Base-by-base conservation (phyloP, 2,113 vertebrate species). In the Microcebus lehilahytsara region DNA sequence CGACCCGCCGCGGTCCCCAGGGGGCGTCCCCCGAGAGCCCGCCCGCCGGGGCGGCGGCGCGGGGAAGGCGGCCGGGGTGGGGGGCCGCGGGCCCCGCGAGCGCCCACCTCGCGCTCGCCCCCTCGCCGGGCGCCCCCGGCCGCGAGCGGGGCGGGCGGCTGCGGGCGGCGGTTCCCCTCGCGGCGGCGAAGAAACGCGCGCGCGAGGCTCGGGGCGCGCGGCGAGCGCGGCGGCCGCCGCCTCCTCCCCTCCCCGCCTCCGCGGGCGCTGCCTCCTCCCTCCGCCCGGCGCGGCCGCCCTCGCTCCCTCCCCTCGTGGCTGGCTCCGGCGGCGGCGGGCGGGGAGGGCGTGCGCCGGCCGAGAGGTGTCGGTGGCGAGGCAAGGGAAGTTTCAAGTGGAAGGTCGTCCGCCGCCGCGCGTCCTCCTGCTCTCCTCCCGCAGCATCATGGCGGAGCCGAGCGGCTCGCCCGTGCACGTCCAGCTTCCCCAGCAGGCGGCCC, bases 401-500 rank as follows among this genome's bases (percentile, higher is more conserved):
- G 97, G 98, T 64, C 94, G 98, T 97, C 91, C 81, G 97, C 79
- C 85, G 71, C 92, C 37, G 32, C 58, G 96, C 94, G 92, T 83
- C 91, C 97, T 91, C 98, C 96, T 85, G 97, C 90, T 98, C 98
- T 98, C 88, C 98, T 97, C 91, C 85, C 84, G 98, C 98, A 99
- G 98, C 99, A 99, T 99, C 99, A 99, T 99, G 99, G 99, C 99
- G 99, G 99, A 99, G 98, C 99, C 99, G 96, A 98, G 98, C 98
- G 99, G 99, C 95, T 99, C 99, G 90, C 99, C 99, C 75, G 98
- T 99, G 96, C 98, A 99, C 72, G 98, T 98, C 98, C 99, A 98
- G 96, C 99, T 98, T 96, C 98, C 99, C 81, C 99, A 98, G 97
- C 98, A 98, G 34, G 98, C 98, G 30, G 98, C 98, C 19, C 91